Percentiles rank a stretch among this genome's conserved stretches.
phyloP scores from a whole-genome alignment of 2,888 invertebrate species.

The Thereva unica region DNA sequence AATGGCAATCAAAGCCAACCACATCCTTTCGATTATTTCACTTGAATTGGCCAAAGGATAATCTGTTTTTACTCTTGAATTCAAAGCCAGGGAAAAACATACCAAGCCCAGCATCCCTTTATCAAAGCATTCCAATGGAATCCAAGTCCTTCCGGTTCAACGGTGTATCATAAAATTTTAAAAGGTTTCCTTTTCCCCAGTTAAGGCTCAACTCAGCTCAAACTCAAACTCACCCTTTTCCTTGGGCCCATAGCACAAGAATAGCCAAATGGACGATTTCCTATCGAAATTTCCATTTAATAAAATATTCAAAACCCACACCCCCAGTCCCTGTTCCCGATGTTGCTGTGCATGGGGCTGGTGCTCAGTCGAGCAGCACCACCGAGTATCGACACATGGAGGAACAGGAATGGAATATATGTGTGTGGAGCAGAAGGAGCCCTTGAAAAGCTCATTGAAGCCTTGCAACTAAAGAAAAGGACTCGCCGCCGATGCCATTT shows the following conservation, averaged over 20 bases:
- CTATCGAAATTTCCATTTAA: constrained; percentile 36
- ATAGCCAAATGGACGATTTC: constrained; percentile 29
- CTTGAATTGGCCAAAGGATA: constrained; percentile 31
- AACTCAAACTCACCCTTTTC: too few relatives aligned
- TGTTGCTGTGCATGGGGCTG: not conserved
- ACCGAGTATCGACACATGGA: not conserved
- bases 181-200: constrained; percentile 32
- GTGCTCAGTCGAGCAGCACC: not conserved
- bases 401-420: not conserved
- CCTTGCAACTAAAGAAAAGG: not conserved
- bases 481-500: constrained; percentile 7
- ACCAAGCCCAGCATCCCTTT: constrained; percentile 20
- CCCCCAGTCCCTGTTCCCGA: not conserved
- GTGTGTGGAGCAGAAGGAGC: not conserved
- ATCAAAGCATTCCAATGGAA: constrained; percentile 25
- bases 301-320: constrained; percentile 31
- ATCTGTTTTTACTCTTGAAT: constrained; percentile 32
- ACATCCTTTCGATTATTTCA: constrained; percentile 20
- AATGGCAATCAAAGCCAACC: constrained; percentile 27
- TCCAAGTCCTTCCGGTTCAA: constrained; percentile 30
- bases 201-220: not conserved
- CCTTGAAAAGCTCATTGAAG: constrained; percentile 21
- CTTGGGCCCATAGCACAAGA: not conserved
- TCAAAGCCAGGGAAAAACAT: constrained; percentile 27
- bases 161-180: constrained; percentile 35